phyloP scores from a whole-genome alignment of 2,113 vertebrate genomes.

The Bucco capensis region DNA sequence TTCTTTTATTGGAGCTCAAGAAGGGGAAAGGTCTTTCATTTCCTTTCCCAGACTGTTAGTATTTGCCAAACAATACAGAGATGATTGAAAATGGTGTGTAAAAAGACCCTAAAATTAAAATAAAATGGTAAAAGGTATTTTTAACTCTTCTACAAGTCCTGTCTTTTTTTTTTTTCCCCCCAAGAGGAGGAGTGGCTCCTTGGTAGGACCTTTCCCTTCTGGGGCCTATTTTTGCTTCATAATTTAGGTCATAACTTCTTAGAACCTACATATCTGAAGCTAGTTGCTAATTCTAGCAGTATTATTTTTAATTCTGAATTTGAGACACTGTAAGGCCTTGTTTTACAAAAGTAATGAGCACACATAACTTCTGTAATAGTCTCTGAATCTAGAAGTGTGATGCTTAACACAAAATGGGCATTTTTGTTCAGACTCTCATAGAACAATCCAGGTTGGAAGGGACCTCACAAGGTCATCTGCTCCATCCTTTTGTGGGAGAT shows the following conservation, averaged over 20 bases:
- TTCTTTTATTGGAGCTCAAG: background rate
- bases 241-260: constrained; percentile 40
- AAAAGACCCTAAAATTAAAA: background rate
- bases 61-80: background rate
- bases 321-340: background rate
- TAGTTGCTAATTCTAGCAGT: constrained; percentile 10
- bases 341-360: background rate
- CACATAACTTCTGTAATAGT: background rate
- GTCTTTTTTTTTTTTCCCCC: background rate
- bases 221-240: constrained; percentile 14
- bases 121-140: background rate
- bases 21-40: constrained; percentile 1
- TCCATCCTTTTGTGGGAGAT: background rate
- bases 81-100: background rate
- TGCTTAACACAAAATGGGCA: background rate
- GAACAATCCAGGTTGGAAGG: background rate
- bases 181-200: accelerated
- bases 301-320: constrained; percentile 24
- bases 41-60: background rate
- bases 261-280: background rate
- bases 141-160: background rate
- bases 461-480: background rate
- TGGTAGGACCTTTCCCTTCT: background rate
- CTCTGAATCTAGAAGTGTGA: background rate
- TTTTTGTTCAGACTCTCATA: background rate